Evolutionary conservation across 2,797 vertebrate genomes (phyloP), one percentile per base, ranked within the genome.

Genomic region (Hoplostethus atlanticus): DNA sequence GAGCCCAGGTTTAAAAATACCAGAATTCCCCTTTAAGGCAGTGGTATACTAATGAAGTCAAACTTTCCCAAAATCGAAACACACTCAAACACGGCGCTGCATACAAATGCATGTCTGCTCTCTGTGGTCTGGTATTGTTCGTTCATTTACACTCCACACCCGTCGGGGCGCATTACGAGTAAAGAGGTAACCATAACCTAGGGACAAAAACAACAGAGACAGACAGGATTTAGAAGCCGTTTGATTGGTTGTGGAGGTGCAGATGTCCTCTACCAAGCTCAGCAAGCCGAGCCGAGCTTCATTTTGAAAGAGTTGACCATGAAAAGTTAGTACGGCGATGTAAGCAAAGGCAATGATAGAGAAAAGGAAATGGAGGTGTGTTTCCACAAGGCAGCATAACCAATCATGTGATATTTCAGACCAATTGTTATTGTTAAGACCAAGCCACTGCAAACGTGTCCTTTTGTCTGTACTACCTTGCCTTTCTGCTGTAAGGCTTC

Each of bases 21-120:
- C 1, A 1, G 21, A 21, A 21, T 21, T 21, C 1, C 21, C 21
- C 21, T 21, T 21, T 21, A 21, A 21, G 21, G 21, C 21, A 21
- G 21, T 21, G 21, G 21, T 21, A 21, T 21, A 21, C 21, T 21
- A 21, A 21, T 38, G 53, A 64, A 76, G 3, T 84, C 68, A 44
- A 76, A 79, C 36, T 30, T n/a, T 15, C 68, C 58, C 15, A 69
- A 47, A 84, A 80, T 68, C 61, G 71, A 71, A 80, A 58, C 36
- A 58, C 36, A 52, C 38, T 40, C 8, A 46, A 16, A 28, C 60
- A 17, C n/a, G 13, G 21, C 12, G 30, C 68, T 71, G 83, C 76
- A 89, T 81, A 68, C 44, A 73, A 83, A 83, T 76, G 60, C 73
- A 56, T 11, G 21, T 9, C 16, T n/a, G 68, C 70, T 75, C 48